Conservation (phyloP, 2,797 vertebrate genomes). For the Squalus acanthias region DNA sequence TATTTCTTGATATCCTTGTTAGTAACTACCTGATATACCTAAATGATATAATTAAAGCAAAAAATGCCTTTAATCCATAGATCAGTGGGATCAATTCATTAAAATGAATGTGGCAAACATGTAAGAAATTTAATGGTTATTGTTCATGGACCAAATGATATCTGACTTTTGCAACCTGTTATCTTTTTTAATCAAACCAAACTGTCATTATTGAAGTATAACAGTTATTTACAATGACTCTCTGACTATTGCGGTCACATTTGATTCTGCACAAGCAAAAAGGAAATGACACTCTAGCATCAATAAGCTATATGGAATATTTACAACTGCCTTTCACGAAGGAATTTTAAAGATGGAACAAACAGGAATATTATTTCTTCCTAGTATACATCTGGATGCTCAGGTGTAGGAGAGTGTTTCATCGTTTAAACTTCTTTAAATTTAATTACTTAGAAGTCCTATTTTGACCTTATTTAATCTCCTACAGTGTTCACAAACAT, state of each 20-base stretch:
- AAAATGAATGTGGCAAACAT: background rate
- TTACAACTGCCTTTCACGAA: background rate
- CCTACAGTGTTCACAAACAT: background rate
- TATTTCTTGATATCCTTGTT: conserved; percentile 8
- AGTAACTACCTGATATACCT: background rate
- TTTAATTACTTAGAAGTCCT: background rate
- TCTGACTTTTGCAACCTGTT: background rate
- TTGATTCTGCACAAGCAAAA: background rate
- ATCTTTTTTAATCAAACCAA: background rate
- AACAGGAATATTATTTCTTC: background rate
- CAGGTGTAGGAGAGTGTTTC: background rate
- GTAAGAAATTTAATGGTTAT: background rate
- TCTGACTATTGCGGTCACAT: background rate
- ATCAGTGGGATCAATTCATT: background rate
- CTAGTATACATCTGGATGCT: background rate
- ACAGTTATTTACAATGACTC: background rate
- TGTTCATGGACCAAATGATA: background rate
- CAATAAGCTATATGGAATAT: background rate
- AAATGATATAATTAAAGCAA: background rate
- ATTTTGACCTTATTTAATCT: background rate
- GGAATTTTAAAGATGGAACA: no score
- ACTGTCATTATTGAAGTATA: background rate
- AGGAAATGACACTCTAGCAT: background rate
- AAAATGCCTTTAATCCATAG: background rate
- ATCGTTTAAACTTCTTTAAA: background rate